phyloP scores from a whole-genome alignment of 2,797 vertebrate species.

The Tarsius wallacei region DNA sequence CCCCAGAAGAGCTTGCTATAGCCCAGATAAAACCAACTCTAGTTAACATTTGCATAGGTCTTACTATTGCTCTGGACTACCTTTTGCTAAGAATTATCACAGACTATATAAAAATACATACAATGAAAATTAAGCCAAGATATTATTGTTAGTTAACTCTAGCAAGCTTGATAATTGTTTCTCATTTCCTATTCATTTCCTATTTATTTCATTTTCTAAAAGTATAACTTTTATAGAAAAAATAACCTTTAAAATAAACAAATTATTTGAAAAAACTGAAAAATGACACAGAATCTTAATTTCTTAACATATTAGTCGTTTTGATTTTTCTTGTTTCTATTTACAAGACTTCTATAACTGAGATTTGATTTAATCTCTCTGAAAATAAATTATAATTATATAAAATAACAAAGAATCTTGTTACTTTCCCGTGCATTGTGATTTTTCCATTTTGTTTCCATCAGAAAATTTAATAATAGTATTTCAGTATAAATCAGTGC shows the following conservation, averaged over 20 bases:
- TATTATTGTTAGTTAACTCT: background rate
- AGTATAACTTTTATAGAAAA: background rate
- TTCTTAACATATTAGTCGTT: too few species aligned
- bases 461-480: background rate
- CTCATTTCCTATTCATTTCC: background rate
- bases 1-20: background rate
- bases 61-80: background rate
- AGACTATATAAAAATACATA: background rate
- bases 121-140: background rate
- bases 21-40: background rate
- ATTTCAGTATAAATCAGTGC: background rate
- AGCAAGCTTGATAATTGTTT: background rate
- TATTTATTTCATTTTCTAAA: background rate
- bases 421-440: background rate
- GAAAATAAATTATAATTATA: too few species aligned
- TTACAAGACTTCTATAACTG: too few species aligned
- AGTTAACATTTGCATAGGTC: background rate
- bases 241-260: background rate
- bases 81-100: background rate
- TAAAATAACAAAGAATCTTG: background rate
- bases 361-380: too few species aligned
- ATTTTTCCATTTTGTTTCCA: conserved; percentile 9
- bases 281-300: too few species aligned
- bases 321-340: too few species aligned
- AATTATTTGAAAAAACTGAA: too few species aligned